phyloP scores from a whole-genome alignment of 2,888 invertebrate genomes.

The Notodonta ziczac region DNA sequence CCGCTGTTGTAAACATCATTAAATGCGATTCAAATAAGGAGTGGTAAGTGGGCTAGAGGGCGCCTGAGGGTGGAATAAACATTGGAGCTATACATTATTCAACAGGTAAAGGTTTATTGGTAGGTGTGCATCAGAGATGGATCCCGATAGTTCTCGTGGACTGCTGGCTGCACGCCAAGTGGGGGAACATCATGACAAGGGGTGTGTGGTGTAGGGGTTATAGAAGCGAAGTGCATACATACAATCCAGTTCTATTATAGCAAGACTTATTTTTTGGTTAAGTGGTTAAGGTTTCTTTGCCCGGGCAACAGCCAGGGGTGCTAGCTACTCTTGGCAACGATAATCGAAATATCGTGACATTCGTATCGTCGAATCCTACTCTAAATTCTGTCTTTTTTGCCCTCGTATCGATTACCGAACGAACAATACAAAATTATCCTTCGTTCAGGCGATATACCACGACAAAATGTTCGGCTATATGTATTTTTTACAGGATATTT shows the following conservation, averaged over 20 bases:
- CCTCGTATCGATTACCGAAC: too few relatives aligned
- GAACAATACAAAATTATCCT: too few relatives aligned
- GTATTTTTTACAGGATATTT: too few relatives aligned
- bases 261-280: too few relatives aligned
- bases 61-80: slow-evolving; percentile 34
- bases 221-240: neutral
- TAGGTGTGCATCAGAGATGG: slow-evolving; percentile 48
- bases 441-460: too few relatives aligned
- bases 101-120: slow-evolving; percentile 63
- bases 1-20: slow-evolving; percentile 51
- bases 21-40: slow-evolving; percentile 53
- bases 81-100: slow-evolving; percentile 58
- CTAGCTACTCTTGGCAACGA: too few relatives aligned
- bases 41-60: slow-evolving; percentile 33
- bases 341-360: too few relatives aligned
- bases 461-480: too few relatives aligned
- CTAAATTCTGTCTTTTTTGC: too few relatives aligned
- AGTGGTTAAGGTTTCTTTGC: neutral
- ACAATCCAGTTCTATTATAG: neutral
- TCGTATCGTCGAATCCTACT: too few relatives aligned
- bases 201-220: neutral
- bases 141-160: slow-evolving; percentile 45
- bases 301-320: too few relatives aligned
- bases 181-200: slow-evolving; percentile 23
- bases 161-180: slow-evolving; percentile 50